Evolutionary conservation across 2,797 vertebrate genomes (phyloP).

Genomic region (Lycodopsis pacificus): DNA sequence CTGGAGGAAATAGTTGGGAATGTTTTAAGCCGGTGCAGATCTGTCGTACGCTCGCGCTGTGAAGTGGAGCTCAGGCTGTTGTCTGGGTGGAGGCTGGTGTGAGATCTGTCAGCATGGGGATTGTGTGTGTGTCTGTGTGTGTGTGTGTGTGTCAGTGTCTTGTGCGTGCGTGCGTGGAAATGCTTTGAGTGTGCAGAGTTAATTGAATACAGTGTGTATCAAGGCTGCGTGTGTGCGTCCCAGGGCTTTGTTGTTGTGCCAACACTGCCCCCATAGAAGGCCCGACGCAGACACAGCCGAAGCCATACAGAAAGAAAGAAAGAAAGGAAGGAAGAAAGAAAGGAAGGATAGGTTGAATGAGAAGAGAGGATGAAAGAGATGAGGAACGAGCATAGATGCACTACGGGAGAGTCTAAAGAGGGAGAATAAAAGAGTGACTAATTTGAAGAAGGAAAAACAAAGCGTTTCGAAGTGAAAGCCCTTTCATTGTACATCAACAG

Average conservation of each 20-base stretch:
- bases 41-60: constrained; percentile 64
- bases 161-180: constrained; percentile 47
- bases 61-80: constrained; percentile 58
- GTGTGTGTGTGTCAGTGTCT: constrained; percentile 39
- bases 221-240: constrained; percentile 71
- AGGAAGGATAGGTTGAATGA: constrained; percentile 52
- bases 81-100: constrained; percentile 62
- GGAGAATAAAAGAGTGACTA: constrained; percentile 51
- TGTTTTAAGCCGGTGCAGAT: constrained; percentile 56
- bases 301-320: constrained; percentile 60
- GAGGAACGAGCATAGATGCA: constrained; percentile 33
- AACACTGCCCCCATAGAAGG: constrained; percentile 75
- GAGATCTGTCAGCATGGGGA: constrained; percentile 75
- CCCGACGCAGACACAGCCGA: constrained; percentile 65
- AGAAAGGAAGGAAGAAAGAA: constrained; percentile 65
- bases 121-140: constrained; percentile 44
- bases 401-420: constrained; percentile 42
- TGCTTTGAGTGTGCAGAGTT: constrained; percentile 75
- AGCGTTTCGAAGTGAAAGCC: constrained; percentile 51
- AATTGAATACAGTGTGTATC: constrained; percentile 83
- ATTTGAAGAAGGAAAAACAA: constrained; percentile 44
- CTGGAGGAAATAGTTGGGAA: constrained; percentile 54
- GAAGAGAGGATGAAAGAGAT: constrained; percentile 57
- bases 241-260: constrained; percentile 81
- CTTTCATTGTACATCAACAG: constrained; percentile 72